Evolutionary conservation across 92 coral and sea anemone species (phyloP).

Genomic region (Nematostella vectensis): DNA sequence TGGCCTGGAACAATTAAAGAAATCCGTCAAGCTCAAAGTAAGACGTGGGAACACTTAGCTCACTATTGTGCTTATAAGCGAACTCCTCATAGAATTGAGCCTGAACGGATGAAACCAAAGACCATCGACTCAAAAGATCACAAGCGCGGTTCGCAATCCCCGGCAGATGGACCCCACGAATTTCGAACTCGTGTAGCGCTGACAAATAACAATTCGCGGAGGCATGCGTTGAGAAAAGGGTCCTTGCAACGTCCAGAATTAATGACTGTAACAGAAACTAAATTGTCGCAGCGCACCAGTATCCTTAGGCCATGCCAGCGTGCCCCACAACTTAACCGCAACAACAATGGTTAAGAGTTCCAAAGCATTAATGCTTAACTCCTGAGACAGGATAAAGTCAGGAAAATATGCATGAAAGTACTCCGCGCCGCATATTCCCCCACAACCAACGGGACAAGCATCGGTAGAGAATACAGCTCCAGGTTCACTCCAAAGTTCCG

Average conservation of each 20-base stretch:
- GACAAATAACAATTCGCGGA: constrained; percentile 27
- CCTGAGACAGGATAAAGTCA: background rate
- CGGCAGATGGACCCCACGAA: constrained; percentile 29
- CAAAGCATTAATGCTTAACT: background rate
- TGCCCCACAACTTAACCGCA: constrained; percentile 1
- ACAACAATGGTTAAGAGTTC: constrained; percentile 5
- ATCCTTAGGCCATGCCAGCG: constrained; percentile 9
- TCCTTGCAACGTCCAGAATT: constrained; percentile 1
- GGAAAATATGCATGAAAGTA: constrained; percentile 29
- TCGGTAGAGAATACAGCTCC: constrained; percentile 30
- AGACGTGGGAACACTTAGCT: background rate
- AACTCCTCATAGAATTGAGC: background rate
- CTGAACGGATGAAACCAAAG: background rate
- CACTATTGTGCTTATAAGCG: background rate
- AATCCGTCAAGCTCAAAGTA: background rate
- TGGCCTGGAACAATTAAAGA: background rate
- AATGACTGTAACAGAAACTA: constrained; percentile 10
- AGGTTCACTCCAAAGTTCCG: constrained; percentile 18
- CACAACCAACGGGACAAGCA: constrained; percentile 37
- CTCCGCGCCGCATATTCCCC: constrained; percentile 12
- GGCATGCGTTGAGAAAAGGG: constrained; percentile 20
- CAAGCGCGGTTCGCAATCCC: constrained; percentile 11
- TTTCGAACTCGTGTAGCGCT: constrained; percentile 14
- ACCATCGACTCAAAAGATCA: constrained; percentile 30
- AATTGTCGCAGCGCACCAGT: constrained; percentile 14